Conservation (phyloP, 1,140 invertebrate species). For the Caenorhabditis inopinata region DNA sequence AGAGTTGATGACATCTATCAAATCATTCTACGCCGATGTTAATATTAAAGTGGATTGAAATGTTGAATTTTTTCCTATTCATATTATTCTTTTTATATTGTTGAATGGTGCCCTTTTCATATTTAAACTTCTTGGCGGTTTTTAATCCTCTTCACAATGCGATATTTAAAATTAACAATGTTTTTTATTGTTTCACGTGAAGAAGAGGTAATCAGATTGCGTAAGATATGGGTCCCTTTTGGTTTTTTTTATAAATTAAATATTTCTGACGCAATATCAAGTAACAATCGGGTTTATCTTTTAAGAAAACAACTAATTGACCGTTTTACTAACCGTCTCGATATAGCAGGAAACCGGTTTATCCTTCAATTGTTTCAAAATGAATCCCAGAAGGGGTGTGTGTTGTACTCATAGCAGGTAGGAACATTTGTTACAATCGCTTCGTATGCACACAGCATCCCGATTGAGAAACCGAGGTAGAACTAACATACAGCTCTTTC, state of each 20-base stretch:
- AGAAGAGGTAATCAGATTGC: slow-evolving; percentile 13
- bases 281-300: not conserved
- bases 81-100: not conserved
- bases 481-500: too few species aligned
- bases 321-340: too few species aligned
- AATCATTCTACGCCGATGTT: not conserved
- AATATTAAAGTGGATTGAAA: not conserved
- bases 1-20: not conserved
- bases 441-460: too few species aligned
- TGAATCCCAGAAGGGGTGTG: too few species aligned
- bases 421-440: too few species aligned
- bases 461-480: too few species aligned
- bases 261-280: not conserved
- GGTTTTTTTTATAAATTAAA: slow-evolving; percentile 6
- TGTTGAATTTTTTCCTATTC: not conserved
- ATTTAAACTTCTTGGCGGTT: not conserved
- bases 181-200: slow-evolving; percentile 13
- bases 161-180: slow-evolving; percentile 9
- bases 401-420: too few species aligned
- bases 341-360: too few species aligned
- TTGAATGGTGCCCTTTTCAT: not conserved
- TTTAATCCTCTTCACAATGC: not conserved
- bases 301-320: too few species aligned
- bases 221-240: not conserved
- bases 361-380: too few species aligned